Percentiles rank a stretch among this genome's conserved stretches.
Evolutionary conservation across 2,888 invertebrate species (phyloP).

Genomic region (Drosophila testacea): DNA sequence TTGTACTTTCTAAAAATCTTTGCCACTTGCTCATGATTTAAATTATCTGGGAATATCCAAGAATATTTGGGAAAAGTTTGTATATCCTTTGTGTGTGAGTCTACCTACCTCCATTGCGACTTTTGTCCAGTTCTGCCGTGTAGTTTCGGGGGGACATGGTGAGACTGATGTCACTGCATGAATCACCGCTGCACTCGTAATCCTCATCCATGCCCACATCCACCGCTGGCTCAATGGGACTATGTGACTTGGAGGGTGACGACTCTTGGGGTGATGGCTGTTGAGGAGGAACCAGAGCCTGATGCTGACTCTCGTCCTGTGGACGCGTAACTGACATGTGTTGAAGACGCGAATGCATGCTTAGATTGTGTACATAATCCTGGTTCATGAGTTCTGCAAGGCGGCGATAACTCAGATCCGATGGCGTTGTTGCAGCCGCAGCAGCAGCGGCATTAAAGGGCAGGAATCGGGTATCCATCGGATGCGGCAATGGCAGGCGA

Average conservation of each 20-base stretch:
- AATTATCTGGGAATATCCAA: neutral
- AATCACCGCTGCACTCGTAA: slow-evolving; percentile 84
- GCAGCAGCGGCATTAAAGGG: slow-evolving; percentile 60
- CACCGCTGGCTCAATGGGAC: slow-evolving; percentile 67
- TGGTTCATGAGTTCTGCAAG: slow-evolving; percentile 74
- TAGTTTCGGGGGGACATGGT: slow-evolving; percentile 84
- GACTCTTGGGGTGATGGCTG: slow-evolving; percentile 34
- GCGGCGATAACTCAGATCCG: slow-evolving; percentile 70
- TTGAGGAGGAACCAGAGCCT: slow-evolving; percentile 13
- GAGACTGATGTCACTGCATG: slow-evolving; percentile 85
- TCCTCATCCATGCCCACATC: slow-evolving; percentile 84
- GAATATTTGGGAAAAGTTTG: too few species aligned
- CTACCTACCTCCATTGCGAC: slow-evolving; percentile 78
- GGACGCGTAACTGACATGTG: slow-evolving; percentile 56
- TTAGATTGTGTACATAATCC: slow-evolving; percentile 78
- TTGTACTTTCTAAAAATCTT: too few species aligned
- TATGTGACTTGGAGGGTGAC: slow-evolving; percentile 65
- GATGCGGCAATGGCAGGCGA: slow-evolving; percentile 52
- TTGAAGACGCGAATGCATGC: slow-evolving; percentile 72
- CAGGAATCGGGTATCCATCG: slow-evolving; percentile 75
- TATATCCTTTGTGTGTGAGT: neutral
- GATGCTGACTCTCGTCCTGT: slow-evolving; percentile 52
- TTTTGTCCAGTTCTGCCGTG: slow-evolving; percentile 82
- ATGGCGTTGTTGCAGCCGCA: slow-evolving; percentile 43
- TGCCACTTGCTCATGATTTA: too few species aligned